Percentiles rank a stretch among this genome's conserved stretches.
These are phyloP conservation scores for Thaumatotibia leucotreta DNA, from an alignment of 1,140 invertebrate genomes.

Conservation along the genomic window DNA sequence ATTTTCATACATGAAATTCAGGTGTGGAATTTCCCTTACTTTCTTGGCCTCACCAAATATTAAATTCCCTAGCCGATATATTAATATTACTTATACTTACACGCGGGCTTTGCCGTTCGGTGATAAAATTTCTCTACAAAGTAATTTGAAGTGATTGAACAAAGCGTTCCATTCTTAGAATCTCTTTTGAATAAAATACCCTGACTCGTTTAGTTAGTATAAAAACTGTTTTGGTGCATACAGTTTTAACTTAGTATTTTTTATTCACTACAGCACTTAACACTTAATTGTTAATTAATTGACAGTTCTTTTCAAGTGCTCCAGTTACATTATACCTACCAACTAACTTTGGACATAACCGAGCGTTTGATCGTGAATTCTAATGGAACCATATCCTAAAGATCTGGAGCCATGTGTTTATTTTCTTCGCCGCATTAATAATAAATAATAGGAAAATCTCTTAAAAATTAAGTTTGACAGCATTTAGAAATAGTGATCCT, in stretches of 20 bases:
- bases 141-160: conserved; percentile 44
- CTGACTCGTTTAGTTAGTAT: background rate
- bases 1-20: conserved; percentile 47
- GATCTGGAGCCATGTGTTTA: no score
- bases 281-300: no score
- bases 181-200: conserved; percentile 15
- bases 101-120: conserved; percentile 33
- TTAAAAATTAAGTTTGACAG: no score
- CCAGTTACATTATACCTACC: no score
- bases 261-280: no score
- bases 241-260: background rate
- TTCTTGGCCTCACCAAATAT: conserved; percentile 54
- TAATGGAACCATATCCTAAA: no score
- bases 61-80: conserved; percentile 51
- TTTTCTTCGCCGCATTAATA: no score
- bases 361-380: no score
- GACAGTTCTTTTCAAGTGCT: no score
- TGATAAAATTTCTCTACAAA: conserved; percentile 37
- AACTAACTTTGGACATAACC: no score
- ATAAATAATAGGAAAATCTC: no score
- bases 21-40: conserved; percentile 42
- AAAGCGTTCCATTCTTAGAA: conserved; percentile 28
- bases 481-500: no score
- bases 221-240: background rate
- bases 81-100: conserved; percentile 40